A percentile compares a stretch with the other conserved stretches of the same genome.
Conservation (phyloP, 2,888 invertebrate genomes). For the Timema podura region DNA sequence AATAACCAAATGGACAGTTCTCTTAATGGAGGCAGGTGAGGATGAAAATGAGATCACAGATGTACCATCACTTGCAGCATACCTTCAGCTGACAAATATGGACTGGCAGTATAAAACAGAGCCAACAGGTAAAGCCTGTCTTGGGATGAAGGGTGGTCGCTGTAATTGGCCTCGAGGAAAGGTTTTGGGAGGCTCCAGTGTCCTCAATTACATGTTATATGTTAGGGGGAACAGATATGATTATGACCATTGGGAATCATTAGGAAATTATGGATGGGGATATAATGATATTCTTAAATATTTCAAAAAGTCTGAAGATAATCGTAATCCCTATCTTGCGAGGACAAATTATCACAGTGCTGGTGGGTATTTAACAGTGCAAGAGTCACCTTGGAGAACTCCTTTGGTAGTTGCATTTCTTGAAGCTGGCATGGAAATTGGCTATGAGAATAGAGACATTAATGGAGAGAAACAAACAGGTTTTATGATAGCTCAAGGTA, state of each 20-base stretch:
- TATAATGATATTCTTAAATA: constrained; percentile 80
- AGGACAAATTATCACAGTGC: constrained; percentile 63
- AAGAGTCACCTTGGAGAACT: constrained; percentile 81
- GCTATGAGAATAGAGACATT: constrained; percentile 77
- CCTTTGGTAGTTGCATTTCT: constrained; percentile 78
- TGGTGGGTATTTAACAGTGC: constrained; percentile 73
- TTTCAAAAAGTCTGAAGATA: constrained; percentile 87
- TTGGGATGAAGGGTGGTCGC: constrained; percentile 74
- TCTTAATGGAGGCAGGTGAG: constrained; percentile 79
- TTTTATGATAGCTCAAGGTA: constrained; percentile 78
- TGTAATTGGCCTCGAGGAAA: constrained; percentile 89
- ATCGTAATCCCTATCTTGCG: constrained; percentile 76
- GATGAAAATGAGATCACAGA: constrained; percentile 86
- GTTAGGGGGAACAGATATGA: constrained; percentile 78
- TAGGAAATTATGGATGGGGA: constrained; percentile 87
- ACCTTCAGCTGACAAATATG: constrained; percentile 76
- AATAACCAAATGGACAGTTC: constrained; percentile 65
- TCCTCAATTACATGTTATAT: constrained; percentile 87
- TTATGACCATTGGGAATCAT: constrained; percentile 82
- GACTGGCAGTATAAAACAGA: constrained; percentile 91
- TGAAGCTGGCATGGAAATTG: constrained; percentile 75
- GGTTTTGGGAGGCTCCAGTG: constrained; percentile 83
- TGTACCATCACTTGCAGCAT: constrained; percentile 81
- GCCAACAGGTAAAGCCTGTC: constrained; percentile 72
- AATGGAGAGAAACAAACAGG: constrained; percentile 77